Base-by-base conservation (phyloP, 2,797 vertebrate species). In the Anniella stebbinsi region DNA sequence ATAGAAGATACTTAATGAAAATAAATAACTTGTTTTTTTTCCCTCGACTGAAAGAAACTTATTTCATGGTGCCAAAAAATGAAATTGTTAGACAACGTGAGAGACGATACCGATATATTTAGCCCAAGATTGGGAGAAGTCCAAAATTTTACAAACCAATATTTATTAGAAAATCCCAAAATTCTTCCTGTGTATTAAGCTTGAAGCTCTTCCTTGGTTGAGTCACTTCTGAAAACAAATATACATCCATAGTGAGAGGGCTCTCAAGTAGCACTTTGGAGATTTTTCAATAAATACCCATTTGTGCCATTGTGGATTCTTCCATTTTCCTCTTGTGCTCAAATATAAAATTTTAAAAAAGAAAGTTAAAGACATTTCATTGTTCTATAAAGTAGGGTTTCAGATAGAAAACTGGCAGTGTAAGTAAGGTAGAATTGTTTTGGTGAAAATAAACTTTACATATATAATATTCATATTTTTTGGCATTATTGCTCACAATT, bases 1-100 rank as follows among this genome's bases (percentile, higher is more conserved):
- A 93, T 92, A 85, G 78, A 95, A 95, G 88, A 69, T 23, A 69
- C 94, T 92, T 91, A 91, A n/a, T 83, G 73, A 51, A 54, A 84
- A 83, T 33, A 88, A 85, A 92, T 93, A n/a, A 36, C 28, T 60
- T 60, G 23, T 23, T 81, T 91, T 82, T 88, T 89, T 91, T 82
- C 77, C 7, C 45, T 89, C 75, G 86, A 28, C 18, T 82, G 69
- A 78, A 88, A 85, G 87, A 90, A 93, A 94, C 89, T 93, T 45
- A 93, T 36, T 38, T 90, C 90, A 72, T 48, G 18, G 11, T 81
- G 41, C 85, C 41, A 93, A 92, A 85, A 77, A 94, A 11, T 81
- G 17, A 1, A 67, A n/a, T 6, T 33, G 25, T 63, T 86, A 75
- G 41, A 75, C n/a, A 23, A 75, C 15, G 54, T 21, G 5, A 72